Percentiles rank a stretch among this genome's conserved stretches.
These are phyloP conservation scores for Polyergus mexicanus DNA, from an alignment of 1,140 invertebrate genomes.

Conservation along the genomic window DNA sequence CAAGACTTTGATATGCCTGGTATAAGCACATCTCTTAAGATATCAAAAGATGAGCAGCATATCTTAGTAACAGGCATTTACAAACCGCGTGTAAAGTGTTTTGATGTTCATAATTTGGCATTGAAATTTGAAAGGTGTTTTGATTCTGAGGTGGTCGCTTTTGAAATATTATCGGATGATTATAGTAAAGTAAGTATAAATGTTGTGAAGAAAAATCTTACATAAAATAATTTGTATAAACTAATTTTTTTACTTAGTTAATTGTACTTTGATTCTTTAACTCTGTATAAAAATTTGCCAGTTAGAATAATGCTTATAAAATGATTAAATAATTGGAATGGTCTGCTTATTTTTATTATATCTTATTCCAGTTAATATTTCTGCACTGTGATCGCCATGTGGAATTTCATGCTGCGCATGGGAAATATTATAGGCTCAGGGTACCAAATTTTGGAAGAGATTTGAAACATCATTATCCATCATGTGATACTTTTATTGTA, in stretches of 20 bases:
- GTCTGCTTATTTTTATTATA: constrained; percentile 39
- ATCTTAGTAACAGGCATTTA: constrained; percentile 98
- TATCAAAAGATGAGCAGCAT: constrained; percentile 97
- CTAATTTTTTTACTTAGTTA: background rate
- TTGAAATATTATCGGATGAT: constrained; percentile 95
- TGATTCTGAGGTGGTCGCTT: constrained; percentile 97
- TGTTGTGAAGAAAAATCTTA: constrained; percentile 20
- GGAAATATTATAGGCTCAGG: constrained; percentile 95
- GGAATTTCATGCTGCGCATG: constrained; percentile 97
- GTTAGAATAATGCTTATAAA: background rate
- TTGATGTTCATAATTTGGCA: constrained; percentile 97
- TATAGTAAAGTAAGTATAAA: constrained; percentile 92
- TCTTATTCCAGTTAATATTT: constrained; percentile 90
- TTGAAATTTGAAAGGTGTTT: constrained; percentile 99
- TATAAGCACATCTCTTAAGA: constrained; percentile 93
- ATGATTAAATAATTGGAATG: background rate
- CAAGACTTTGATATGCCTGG: constrained; percentile 99
- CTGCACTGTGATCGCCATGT: constrained; percentile 95
- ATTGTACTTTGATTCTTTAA: constrained; percentile 41
- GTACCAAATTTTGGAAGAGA: constrained; percentile 98
- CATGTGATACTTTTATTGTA: constrained; percentile 97
- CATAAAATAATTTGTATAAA: constrained; percentile 19
- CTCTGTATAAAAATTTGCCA: background rate
- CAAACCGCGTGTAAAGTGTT: constrained; percentile 98
- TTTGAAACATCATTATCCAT: constrained; percentile 95